Conservation (phyloP, 2,888 invertebrate genomes). For the Cantharis lateralis region DNA sequence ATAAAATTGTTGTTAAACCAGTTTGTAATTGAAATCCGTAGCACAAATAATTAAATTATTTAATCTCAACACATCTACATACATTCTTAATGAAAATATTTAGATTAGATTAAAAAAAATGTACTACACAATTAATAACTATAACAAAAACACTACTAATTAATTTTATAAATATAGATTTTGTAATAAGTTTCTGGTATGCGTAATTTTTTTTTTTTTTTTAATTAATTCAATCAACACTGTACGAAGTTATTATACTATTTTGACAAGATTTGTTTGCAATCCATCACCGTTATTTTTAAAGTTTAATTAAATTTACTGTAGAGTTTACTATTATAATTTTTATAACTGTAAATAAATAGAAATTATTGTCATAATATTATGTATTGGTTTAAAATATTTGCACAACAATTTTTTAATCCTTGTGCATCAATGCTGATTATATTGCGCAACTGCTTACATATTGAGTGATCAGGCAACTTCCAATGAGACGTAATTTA, state of each 20-base stretch:
- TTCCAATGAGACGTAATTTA: too few species aligned
- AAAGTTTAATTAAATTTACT: background rate
- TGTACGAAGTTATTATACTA: background rate
- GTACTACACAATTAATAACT: background rate
- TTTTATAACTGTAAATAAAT: background rate
- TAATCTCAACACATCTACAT: background rate
- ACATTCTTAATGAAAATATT: background rate
- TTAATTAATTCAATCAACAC: background rate
- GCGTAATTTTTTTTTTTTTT: background rate
- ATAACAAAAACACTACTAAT: background rate
- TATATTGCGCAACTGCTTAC: background rate
- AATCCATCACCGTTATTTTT: background rate
- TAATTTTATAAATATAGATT: background rate
- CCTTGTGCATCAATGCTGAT: background rate
- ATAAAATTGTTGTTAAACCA: background rate
- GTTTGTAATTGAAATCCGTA: slow-evolving; percentile 1
- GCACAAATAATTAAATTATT: background rate
- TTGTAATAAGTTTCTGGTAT: background rate
- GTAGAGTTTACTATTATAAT: background rate
- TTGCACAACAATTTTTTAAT: background rate
- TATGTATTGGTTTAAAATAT: background rate
- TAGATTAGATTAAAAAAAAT: background rate
- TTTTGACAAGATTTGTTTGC: background rate
- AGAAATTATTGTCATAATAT: background rate
- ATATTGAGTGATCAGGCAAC: background rate